These are phyloP conservation scores for Sclerurus mexicanus DNA, from an alignment of 2,113 vertebrate genomes.

Conservation along the genomic window DNA sequence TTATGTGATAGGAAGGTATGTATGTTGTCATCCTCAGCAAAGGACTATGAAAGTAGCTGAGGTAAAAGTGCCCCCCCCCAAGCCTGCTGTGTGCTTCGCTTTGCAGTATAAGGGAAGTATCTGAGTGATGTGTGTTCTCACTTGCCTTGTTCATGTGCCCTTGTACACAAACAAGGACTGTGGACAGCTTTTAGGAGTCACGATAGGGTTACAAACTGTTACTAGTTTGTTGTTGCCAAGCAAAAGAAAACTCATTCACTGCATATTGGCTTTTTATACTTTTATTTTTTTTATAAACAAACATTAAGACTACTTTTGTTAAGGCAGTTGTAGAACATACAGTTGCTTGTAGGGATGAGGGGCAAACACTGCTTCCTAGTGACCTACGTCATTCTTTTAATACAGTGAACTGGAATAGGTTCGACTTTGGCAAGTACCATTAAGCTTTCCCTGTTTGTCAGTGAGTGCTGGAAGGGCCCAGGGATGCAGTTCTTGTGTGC, in stretches of 20 bases:
- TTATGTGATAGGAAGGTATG: not conserved
- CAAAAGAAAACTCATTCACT: not conserved
- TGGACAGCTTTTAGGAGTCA: not conserved
- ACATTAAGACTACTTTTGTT: slow-evolving; percentile 25
- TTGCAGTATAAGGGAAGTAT: fast-evolving
- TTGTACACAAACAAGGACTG: not conserved
- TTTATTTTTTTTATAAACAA: slow-evolving; percentile 64
- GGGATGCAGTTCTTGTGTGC: not conserved
- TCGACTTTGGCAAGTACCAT: not conserved
- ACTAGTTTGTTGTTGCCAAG: not conserved
- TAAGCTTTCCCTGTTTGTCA: not conserved
- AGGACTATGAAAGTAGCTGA: not conserved
- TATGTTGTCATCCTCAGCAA: not conserved
- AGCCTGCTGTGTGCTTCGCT: not conserved
- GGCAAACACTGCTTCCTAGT: not conserved
- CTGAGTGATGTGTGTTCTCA: not conserved
- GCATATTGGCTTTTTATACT: not conserved
- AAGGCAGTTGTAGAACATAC: slow-evolving; percentile 56
- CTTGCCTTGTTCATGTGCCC: not conserved
- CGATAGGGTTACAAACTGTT: not conserved
- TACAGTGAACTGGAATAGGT: not conserved
- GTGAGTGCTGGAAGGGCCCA: not conserved
- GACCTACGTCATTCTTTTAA: not conserved
- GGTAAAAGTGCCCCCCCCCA: fast-evolving
- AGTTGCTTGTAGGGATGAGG: not conserved